Percentiles rank a stretch among this genome's conserved stretches.
phyloP scores from a whole-genome alignment of 1,140 invertebrate genomes.

The Venturia canescens region DNA sequence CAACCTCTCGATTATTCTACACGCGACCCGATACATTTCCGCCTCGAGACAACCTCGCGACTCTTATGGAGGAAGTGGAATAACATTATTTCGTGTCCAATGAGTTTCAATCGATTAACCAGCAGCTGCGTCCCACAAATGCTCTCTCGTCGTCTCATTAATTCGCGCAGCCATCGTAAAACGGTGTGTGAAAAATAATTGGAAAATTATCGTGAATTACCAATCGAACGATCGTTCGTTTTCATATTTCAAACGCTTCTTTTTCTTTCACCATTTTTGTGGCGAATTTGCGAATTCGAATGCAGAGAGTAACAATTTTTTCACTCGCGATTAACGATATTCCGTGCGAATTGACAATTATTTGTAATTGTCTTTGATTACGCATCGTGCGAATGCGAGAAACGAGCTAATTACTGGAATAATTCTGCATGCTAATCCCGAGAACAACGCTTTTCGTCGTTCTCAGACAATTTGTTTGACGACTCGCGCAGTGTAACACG shows the following conservation, averaged over 20 bases:
- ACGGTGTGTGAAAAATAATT: not conserved
- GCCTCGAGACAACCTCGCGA: constrained; percentile 38
- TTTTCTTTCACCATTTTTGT: too few species aligned
- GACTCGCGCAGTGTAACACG: not conserved
- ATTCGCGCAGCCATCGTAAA: not conserved
- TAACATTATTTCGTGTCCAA: not conserved
- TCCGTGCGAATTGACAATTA: constrained; percentile 48
- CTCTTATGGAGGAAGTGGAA: constrained; percentile 51
- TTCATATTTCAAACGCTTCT: too few species aligned
- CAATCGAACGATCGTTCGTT: too few species aligned
- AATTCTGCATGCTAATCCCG: constrained; percentile 33
- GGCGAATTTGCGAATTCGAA: too few species aligned
- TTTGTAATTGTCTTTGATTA: constrained; percentile 57
- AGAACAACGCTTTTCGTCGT: constrained; percentile 53
- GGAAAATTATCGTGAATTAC: too few species aligned
- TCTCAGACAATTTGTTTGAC: constrained; percentile 60
- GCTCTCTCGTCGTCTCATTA: not conserved
- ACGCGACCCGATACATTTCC: constrained; percentile 52
- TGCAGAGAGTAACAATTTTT: not conserved
- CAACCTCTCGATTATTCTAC: constrained; percentile 53
- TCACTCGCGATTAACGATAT: constrained; percentile 18
- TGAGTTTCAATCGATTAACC: not conserved
- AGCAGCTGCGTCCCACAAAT: not conserved
- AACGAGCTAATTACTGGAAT: not conserved
- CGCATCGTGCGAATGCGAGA: constrained; percentile 14